Evolutionary conservation across 2,888 invertebrate genomes (phyloP).

Genomic region (Lottia scabra): DNA sequence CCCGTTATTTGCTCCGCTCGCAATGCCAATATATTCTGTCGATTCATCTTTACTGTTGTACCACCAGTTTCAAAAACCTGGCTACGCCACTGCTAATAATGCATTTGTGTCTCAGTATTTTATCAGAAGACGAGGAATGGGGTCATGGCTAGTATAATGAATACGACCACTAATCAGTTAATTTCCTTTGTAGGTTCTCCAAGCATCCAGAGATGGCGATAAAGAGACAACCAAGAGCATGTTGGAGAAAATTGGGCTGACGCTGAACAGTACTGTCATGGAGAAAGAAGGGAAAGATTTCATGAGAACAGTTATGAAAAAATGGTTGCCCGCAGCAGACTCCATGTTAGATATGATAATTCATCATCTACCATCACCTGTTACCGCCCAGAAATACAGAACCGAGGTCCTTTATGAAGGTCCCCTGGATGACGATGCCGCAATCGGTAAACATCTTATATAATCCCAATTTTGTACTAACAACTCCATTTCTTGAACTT

Average conservation of each 20-base stretch:
- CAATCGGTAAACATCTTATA: slow-evolving; percentile 75
- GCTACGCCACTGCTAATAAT: too few relatives aligned
- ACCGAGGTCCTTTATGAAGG: slow-evolving; percentile 99
- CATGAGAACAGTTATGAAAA: slow-evolving; percentile 96
- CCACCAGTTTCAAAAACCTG: too few relatives aligned
- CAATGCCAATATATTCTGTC: too few relatives aligned
- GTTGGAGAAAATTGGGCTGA: slow-evolving; percentile 89
- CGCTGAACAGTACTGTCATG: slow-evolving; percentile 91
- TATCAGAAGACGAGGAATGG: too few relatives aligned
- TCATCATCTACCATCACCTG: slow-evolving; percentile 98
- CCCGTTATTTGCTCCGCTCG: too few relatives aligned
- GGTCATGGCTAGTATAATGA: too few relatives aligned
- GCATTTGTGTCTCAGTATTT: too few relatives aligned
- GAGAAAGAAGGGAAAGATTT: slow-evolving; percentile 97
- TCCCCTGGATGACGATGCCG: slow-evolving; percentile 95
- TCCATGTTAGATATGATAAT: slow-evolving; percentile 99
- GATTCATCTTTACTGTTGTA: too few relatives aligned
- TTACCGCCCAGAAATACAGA: slow-evolving; percentile 97
- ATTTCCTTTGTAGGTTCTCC: slow-evolving; percentile 48
- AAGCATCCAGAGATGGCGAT: slow-evolving; percentile 72
- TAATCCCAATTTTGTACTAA: too few relatives aligned
- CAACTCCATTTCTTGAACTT: too few relatives aligned
- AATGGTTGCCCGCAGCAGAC: slow-evolving; percentile 99
- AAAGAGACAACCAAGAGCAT: slow-evolving; percentile 82
- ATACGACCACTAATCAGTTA: too few relatives aligned